Base-by-base conservation (phyloP, 2,888 invertebrate species). In the Erebia palarica region DNA sequence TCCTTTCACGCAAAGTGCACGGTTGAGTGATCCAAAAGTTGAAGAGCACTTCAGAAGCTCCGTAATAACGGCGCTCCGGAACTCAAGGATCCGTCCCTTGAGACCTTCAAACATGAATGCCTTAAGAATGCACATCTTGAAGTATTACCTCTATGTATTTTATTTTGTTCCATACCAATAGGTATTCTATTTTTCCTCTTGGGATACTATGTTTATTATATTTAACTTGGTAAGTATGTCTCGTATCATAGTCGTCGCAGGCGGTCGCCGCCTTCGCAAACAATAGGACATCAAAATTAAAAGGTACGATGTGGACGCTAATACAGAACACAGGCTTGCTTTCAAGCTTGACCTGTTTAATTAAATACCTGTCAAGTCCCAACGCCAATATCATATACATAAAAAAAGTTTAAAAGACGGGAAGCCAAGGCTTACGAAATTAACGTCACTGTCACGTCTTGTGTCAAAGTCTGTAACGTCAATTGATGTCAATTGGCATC, bases 1-100 rank as follows among this genome's bases (percentile, higher is more conserved):
- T 27, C 58, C 66, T 58, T 58, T 66, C 21, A 18, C 14, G 9
- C 70, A 70, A 75, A 76, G 70, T 70, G 59, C n/a, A 47, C 69
- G 70, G 60, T 73, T 75, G 73, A 76, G 57, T 71, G 75, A 75
- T 77, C 73, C 72, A 75, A 75, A 76, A 72, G 70, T 53, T 73
- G 47, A 69, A 78, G 77, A 53, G 74, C 67, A 64, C 70, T 78
- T 77, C 67, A 71, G 65, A 71, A 73, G 49, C 68, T 53, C 66
- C 76, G 77, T 78, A 78, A 78, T 79, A 81, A 81, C 73, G 79
- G 77, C 78, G 65, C 60, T 65, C 72, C 76, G 77, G 53, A 69
- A 71, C 80, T 72, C 75, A 76, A 72, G 53, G 53, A 73, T 44
- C 58, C 51, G 60, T 71, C 70, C 67, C 57, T 27, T 4, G 14